A percentile compares a stretch with the other conserved stretches of the same genome.
phyloP scores from a whole-genome alignment of 2,797 vertebrate genomes.

The Pseudomugil tenellus region DNA sequence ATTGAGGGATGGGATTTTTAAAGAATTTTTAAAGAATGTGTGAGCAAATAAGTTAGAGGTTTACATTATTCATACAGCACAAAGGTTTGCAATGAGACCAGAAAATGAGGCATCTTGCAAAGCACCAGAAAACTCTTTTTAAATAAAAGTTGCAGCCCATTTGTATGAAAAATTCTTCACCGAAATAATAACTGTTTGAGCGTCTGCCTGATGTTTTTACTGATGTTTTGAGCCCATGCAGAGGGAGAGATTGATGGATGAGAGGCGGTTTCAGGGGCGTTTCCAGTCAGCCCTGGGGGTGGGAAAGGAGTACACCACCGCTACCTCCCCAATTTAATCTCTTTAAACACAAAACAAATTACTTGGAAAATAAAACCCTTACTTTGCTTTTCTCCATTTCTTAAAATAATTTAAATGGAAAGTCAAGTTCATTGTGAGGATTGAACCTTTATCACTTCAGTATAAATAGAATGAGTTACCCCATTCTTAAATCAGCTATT shows the following conservation, averaged over 20 bases:
- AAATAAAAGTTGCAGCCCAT: background rate
- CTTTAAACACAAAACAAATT: conserved; percentile 65
- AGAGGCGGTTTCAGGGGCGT: conserved; percentile 64
- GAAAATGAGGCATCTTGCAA: background rate
- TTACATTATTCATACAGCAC: background rate
- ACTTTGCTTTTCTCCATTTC: conserved; percentile 18
- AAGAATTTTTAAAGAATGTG: no score
- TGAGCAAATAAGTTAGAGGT: no score
- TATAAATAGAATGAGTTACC: background rate
- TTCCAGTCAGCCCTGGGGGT: conserved; percentile 62
- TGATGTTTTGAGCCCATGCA: conserved; percentile 29
- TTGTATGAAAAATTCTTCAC: background rate
- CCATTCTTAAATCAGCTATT: conserved; percentile 7
- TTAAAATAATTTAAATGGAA: conserved; percentile 20
- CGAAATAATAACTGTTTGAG: conserved; percentile 8
- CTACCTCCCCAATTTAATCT: conserved; percentile 65
- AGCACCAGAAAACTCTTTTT: no score
- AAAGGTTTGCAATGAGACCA: background rate
- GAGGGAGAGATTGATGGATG: conserved; percentile 61
- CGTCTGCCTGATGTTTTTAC: conserved; percentile 13
- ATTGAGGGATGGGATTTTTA: no score
- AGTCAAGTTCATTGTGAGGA: background rate
- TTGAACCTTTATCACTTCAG: background rate
- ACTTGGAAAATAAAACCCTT: conserved; percentile 27
- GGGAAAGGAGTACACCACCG: conserved; percentile 63